phyloP scores from a whole-genome alignment of 2,113 vertebrate species.

The Rhizomys pruinosus region DNA sequence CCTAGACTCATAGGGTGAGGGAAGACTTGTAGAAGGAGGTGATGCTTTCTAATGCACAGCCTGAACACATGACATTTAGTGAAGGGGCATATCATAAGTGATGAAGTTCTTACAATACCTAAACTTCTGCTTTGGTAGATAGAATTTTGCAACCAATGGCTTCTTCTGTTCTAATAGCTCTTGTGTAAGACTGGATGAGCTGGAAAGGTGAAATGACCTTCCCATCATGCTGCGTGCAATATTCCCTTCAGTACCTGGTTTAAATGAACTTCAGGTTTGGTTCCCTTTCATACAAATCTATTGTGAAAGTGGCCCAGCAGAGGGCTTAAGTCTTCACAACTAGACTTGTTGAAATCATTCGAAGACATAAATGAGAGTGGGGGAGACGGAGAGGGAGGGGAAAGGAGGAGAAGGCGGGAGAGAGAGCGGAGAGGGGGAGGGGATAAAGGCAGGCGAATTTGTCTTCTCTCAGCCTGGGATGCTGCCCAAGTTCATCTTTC shows the following conservation, averaged over 20 bases:
- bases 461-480: not conserved
- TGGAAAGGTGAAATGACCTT: slow-evolving; percentile 14
- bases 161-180: not conserved
- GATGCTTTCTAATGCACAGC: not conserved
- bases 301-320: slow-evolving; percentile 41
- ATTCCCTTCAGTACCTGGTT: not conserved
- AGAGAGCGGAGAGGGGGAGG: not conserved
- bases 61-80: not conserved
- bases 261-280: slow-evolving; percentile 19
- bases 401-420: too few species aligned
- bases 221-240: not conserved
- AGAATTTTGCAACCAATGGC: not conserved
- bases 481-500: slow-evolving; percentile 9
- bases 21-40: slow-evolving; percentile 14
- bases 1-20: not conserved
- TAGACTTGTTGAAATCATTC: slow-evolving; percentile 6
- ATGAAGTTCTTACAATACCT: not conserved
- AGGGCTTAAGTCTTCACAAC: slow-evolving; percentile 56
- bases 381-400: too few species aligned
- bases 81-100: not conserved
- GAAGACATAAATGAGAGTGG: too few species aligned
- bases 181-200: not conserved
- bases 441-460: slow-evolving; percentile 29
- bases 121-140: not conserved
- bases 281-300: slow-evolving; percentile 48